Base-by-base conservation (phyloP, 2,888 invertebrate genomes). In the Linnaemya vulpina region DNA sequence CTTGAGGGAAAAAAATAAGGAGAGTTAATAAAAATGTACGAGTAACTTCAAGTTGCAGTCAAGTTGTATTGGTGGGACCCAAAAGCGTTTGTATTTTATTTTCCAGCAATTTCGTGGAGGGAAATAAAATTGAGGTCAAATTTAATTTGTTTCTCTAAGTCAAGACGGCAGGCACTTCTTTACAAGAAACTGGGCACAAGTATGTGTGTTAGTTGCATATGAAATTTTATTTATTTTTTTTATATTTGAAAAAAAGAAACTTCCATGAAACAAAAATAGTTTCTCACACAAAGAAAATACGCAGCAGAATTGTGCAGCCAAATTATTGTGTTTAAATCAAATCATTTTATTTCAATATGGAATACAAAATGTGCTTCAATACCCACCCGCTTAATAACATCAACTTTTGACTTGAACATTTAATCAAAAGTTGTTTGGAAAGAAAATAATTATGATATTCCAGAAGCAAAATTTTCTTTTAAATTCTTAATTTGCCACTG, bases 101-200 rank as follows among this genome's bases (percentile, higher is more conserved):
- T 58, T 58, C 30, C 30, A 60, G 40, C 74, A 68, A 25, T 70
- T 80, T 74, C 46, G 22, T 85, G 82, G 77, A 81, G 85, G 84
- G 81, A 81, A 85, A 81, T 63, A 11, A 78, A 78, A 85, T 85
- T 85, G 85, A 78, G 85, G 85, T 85, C 85, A 85, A 85, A 82
- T 81, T 71, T 85, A 85, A 85, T 82, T 85, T 85, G 85, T 75
- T 82, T 74, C 74, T 78, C 76, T 58, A 80, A 75, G 63, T 62
- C 38, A 78, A 70, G 51, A 60, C 38, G 49, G 35, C 30, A n/a
- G 17, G 30, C 60, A 46, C 35, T 65, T 60, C 20, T 43, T 20
- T 71, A 15, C 25, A 20, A 65, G 17, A 53, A 58, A 22, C 65
- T 30, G 65, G 67, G 53, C 74, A 75, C 58, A 68, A 53, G 35